Base-by-base conservation (phyloP, 2,113 vertebrate species). In the Cryptomyrus ogoouensis region DNA sequence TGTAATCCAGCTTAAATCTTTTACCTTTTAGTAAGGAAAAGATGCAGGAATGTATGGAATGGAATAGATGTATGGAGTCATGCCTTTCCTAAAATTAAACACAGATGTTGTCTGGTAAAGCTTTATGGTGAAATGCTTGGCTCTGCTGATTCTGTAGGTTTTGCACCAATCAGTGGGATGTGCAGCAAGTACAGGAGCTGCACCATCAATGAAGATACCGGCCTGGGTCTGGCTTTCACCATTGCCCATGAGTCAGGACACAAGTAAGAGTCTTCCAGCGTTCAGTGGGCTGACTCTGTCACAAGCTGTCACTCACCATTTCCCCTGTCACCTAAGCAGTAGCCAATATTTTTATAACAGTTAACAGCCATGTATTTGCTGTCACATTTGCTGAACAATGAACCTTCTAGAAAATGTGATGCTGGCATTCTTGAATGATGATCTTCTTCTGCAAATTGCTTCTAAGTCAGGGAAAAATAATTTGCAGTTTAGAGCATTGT, bases 81-180 rank as follows among this genome's bases (percentile, higher is more conserved):
- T 47, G 39, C 24, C 17, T 83, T 83, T 83, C 31, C 31, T 80
- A 19, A 83, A 44, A 7, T 2, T 83, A 39, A 47, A 83, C 80
- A 19, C 31, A 19, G 35, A 77, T 77, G 70, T 15, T 77, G 13
- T 77, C 35, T 24, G 12, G 70, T 77, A 77, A 39, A 77, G 15
- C 31, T 31, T 77, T 77, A 39, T 35, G 74, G 74, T 13, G 12
- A 42, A 19, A 13, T 8, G 19, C 44, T 52, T 84, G 21, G 21
- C 66, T 83, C 4, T 90, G 89, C 10, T 80, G 52, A 50, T n/a
- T 85, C 83, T 56, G 0, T 88, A 98, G 97, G 97, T 50, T 97
- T 98, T 90, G 97, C 97, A 2, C 97, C 97, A 27, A 98, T 98
- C 50, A 98, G 96, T 49, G 97, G 97, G n/a, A 98, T 98, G 97